Base-by-base conservation (phyloP, 2,888 invertebrate genomes). In the Sesia apiformis region DNA sequence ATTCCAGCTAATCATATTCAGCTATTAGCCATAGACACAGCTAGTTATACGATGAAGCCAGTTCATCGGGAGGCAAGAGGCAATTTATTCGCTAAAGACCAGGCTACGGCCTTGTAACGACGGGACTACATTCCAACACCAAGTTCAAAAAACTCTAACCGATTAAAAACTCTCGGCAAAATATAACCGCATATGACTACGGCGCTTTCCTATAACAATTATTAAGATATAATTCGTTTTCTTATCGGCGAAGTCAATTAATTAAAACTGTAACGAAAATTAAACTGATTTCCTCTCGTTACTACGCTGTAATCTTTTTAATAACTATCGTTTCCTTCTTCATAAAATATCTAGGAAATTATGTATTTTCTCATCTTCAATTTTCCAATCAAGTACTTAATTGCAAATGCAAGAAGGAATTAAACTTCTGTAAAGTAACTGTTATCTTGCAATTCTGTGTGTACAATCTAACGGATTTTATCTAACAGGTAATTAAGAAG, bases 21-120 rank as follows among this genome's bases (percentile, higher is more conserved):
- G 74, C 74, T 76, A 81, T 80, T 80, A 80, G 74, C 73, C 69
- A 67, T 65, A 70, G 72, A 70, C 66, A 70, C 72, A 50, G 39
- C 46, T 50, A 50, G 50, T 50, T 73, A 66, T 68, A 71, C 62
- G 58, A 64, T 66, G 61, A 59, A 81, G 76, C 85, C 80, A 76
- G 84, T 81, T 79, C 80, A 76, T 74, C 76, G 71, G 67, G 73
- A 65, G 58, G 81, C 82, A 81, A 67, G 72, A 66, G 58, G 82
- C 82, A 81, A 84, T 86, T 86, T 87, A 86, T 84, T 78, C 77
- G 76, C 77, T 81, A 80, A 79, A 79, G 81, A 80, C 78, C 23
- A 78, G 72, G 70, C 74, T 77, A 67, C 74, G 77, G 74, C 78
- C 82, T 81, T 78, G 79, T 75, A 64, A 62, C 67, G 70, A 70